Percentiles rank a stretch among this genome's conserved stretches.
Evolutionary conservation across 2,888 invertebrate genomes (phyloP).

Genomic region (Coleophora flavipennella): DNA sequence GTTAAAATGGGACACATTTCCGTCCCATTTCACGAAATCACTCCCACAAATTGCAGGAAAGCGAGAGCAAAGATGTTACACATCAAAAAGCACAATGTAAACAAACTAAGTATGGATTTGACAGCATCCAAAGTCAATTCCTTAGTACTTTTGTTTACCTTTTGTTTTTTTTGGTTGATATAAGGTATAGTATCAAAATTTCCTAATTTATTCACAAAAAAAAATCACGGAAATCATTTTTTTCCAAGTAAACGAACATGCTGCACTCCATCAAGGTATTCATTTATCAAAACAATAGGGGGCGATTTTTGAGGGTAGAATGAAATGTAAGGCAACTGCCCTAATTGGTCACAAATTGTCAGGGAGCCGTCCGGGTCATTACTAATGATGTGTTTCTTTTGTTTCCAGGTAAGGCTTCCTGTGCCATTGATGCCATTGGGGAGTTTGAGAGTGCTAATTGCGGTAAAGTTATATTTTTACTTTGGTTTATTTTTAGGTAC

Average conservation of each 20-base stretch:
- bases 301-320: conserved; percentile 25
- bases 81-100: no score
- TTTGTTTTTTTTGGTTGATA: no score
- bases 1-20: no score
- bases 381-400: conserved; percentile 3
- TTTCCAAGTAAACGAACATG: conserved; percentile 17
- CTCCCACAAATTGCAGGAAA: no score
- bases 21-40: no score
- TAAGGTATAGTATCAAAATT: no score
- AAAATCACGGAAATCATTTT: conserved; percentile 5
- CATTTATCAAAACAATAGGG: conserved; percentile 40
- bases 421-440: neutral
- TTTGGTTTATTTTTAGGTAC: no score
- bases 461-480: neutral
- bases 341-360: conserved; percentile 14
- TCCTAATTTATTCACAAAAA: no score
- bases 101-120: no score
- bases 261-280: conserved; percentile 42
- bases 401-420: conserved; percentile 15
- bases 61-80: no score
- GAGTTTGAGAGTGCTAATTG: neutral
- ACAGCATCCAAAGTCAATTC: no score
- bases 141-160: no score
- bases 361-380: conserved; percentile 7
- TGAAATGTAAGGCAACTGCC: conserved; percentile 18